Evolutionary conservation across 2,888 invertebrate species (phyloP), one percentile per base, ranked within the genome.

Genomic region (Stegana nigrithorax): DNA sequence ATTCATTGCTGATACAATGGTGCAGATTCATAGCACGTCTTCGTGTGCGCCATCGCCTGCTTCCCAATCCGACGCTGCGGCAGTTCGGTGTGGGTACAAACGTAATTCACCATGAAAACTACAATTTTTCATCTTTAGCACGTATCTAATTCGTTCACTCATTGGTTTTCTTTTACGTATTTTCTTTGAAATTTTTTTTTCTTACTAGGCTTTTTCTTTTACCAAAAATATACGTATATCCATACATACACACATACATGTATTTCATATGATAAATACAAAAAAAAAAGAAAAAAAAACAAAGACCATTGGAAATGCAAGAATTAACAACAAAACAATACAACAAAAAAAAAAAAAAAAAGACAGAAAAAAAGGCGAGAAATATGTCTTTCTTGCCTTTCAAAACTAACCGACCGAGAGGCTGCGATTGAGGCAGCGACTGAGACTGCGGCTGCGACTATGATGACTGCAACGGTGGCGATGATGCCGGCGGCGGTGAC

Each of bases 251-350:
- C n/a, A n/a, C n/a, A n/a, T n/a, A n/a, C n/a, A n/a, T n/a, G n/a
- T n/a, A n/a, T n/a, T n/a, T n/a, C n/a, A n/a, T n/a, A n/a, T n/a
- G n/a, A 69, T 69, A 70, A 65, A 65, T 69, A 67, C 65, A 60
- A 63, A 65, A 62, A 67, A 69, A 63, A 59, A 36, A 56, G 27
- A 55, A 59, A 45, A 36, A 29, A 53, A 51, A 51, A n/a, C n/a
- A n/a, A n/a, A n/a, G n/a, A n/a, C n/a, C n/a, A n/a, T n/a, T n/a
- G n/a, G n/a, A 19, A 23, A 32, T 12, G 55, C 14, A 29, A 12
- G 23, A 56, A 14, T 25, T 17, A 56, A 47, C 21, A 56, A 21
- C 27, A 32, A 32, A 25, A 29, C 4, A 39, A 17, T 39, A 39
- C 39, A 39, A 39, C n/a, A 39, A 39, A 39, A 8, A 39, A n/a